Evolutionary conservation across 2,888 invertebrate genomes (phyloP), one percentile per base, ranked within the genome.

Genomic region (Lepidonotus clava): DNA sequence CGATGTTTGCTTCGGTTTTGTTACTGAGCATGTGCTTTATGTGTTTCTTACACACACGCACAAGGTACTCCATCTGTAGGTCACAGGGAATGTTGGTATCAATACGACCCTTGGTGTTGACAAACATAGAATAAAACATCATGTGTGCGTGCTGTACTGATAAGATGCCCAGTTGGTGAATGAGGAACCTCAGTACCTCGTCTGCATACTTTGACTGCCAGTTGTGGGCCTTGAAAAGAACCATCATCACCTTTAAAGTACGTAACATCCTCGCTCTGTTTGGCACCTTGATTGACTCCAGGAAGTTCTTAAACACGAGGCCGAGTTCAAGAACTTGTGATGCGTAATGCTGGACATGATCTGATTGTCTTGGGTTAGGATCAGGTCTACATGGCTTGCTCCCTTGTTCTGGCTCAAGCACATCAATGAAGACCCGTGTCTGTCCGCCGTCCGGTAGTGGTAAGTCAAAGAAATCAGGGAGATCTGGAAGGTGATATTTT

Each of bases 251-350:
- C 28, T 86, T 83, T 66, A 86, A 24, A 11, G 67, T 66, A 1
- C 83, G 5, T 0, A 86, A 32, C 83, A 86, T 83, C 32, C 83
- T 56, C 11, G 21, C 24, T 66, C 86, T 83, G 83, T 86, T 66
- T 5, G 86, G 86, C 5, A 83, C 66, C 28, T 61, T 66, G 18
- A 56, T 40, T 1, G 8, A 28, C n/a, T 38, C 83, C 2, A 18
- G 5, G 18, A 86, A 66, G 40, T 83, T 66, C 56, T 28, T 83
- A 46, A 61, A 83, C 0, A 83, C 8, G 1, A 86, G 11, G 32
- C 86, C 86, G 6, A 66, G 34, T 32, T 86, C 86, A 38, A 86
- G 40, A 6, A 83, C 40, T 14, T 28, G 53, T 11, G 36, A 40
- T n/a, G 53, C 80, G 46, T 86, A 86, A 2, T 4, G 11, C 6